Percentiles rank a stretch among this genome's conserved stretches.
These are phyloP conservation scores for Phortica variegata DNA, from an alignment of 1,140 invertebrate genomes.

Conservation along the genomic window DNA sequence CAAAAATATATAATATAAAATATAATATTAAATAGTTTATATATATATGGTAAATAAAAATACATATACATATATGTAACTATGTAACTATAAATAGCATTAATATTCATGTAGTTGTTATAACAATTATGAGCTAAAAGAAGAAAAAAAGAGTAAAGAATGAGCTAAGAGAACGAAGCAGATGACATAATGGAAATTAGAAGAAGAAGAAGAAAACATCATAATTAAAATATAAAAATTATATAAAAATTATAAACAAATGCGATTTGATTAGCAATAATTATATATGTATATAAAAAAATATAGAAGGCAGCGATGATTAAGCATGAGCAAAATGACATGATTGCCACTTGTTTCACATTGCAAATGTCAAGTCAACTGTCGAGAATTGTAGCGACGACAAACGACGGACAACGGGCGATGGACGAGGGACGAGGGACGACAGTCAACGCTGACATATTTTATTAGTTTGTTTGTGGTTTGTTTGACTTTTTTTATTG, in stretches of 20 bases:
- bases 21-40: conserved; percentile 13
- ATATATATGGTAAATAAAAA: conserved; percentile 17
- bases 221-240: conserved; percentile 47
- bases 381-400: too few species aligned
- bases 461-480: neutral
- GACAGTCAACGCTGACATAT: neutral
- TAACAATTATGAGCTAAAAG: conserved; percentile 19
- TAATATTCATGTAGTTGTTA: conserved; percentile 50
- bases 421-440: too few species aligned
- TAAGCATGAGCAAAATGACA: too few species aligned
- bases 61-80: conserved; percentile 38
- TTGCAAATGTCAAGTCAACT: too few species aligned
- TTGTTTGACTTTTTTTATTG: neutral
- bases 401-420: too few species aligned
- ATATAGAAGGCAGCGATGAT: too few species aligned
- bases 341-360: too few species aligned
- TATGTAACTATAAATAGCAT: conserved; percentile 44
- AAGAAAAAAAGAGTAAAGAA: conserved; percentile 24
- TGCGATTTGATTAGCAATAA: too few species aligned
- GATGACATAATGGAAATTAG: conserved; percentile 41
- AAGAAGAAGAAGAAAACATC: conserved; percentile 19
- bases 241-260: conserved; percentile 28
- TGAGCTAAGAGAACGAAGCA: neutral
- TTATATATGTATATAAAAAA: too few species aligned
- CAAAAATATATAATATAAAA: conserved; percentile 20